These are phyloP conservation scores for Schizaphis graminum DNA, from an alignment of 2,888 invertebrate species.

Conservation along the genomic window DNA sequence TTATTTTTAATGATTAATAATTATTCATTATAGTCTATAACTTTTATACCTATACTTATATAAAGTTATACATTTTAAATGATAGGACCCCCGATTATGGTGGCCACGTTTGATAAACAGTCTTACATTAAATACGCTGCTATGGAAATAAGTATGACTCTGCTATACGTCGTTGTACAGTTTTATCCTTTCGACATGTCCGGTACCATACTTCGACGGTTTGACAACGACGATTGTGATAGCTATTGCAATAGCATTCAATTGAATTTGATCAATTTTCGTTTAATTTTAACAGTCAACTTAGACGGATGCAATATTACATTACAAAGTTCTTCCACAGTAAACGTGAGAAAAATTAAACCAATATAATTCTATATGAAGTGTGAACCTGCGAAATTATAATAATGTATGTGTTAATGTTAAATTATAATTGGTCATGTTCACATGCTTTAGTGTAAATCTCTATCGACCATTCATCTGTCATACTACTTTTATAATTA, in stretches of 20 bases:
- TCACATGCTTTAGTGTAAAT: not conserved
- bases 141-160: conserved; percentile 14
- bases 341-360: conserved; percentile 38
- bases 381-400: not conserved
- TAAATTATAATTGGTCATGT: not conserved
- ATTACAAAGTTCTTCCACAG: not conserved
- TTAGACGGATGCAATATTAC: conserved; percentile 7
- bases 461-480: not conserved
- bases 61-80: not conserved
- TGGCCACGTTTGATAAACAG: conserved; percentile 50
- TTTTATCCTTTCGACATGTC: conserved; percentile 55
- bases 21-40: too few relatives aligned
- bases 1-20: too few relatives aligned
- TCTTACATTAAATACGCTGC: conserved; percentile 47
- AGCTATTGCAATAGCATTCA: conserved; percentile 22
- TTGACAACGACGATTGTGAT: conserved; percentile 35
- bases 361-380: not conserved
- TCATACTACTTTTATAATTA: not conserved
- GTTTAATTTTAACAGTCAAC: not conserved
- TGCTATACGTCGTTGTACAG: conserved; percentile 24
- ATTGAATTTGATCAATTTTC: not conserved
- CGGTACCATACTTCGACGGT: conserved; percentile 44
- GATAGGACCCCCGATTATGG: conserved; percentile 49
- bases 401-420: not conserved
- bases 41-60: not conserved